A percentile compares a stretch with the other conserved stretches of the same genome.
Conservation (phyloP, 2,888 invertebrate species). For the Axea sp. region DNA sequence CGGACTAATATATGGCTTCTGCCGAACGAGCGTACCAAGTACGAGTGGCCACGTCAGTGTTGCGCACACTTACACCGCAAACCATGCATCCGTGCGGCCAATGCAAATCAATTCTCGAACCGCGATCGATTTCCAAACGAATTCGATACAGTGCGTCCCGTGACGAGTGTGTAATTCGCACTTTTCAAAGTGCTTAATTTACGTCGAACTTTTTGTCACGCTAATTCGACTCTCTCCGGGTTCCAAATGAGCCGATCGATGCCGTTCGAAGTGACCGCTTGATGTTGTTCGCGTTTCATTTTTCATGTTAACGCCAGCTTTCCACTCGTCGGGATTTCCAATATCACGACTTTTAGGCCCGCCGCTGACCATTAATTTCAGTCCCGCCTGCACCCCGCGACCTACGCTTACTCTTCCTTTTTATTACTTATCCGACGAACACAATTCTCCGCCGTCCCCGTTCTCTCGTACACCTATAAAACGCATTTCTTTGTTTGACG, state of each 20-base stretch:
- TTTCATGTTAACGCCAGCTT: slow-evolving; percentile 43
- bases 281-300: slow-evolving; percentile 28
- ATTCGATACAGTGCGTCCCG: slow-evolving; percentile 46
- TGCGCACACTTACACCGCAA: slow-evolving; percentile 15
- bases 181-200: slow-evolving; percentile 27
- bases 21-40: slow-evolving; percentile 67
- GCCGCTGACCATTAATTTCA: slow-evolving; percentile 58
- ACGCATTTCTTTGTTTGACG: slow-evolving; percentile 57
- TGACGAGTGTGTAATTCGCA: slow-evolving; percentile 31
- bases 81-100: slow-evolving; percentile 45
- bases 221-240: slow-evolving; percentile 5
- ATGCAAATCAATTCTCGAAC: slow-evolving; percentile 70
- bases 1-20: slow-evolving; percentile 76
- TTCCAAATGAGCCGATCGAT: slow-evolving; percentile 30
- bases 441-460: slow-evolving; percentile 29
- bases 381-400: slow-evolving; percentile 16
- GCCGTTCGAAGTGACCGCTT: slow-evolving; percentile 2
- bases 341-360: slow-evolving; percentile 57
- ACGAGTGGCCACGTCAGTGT: slow-evolving; percentile 63
- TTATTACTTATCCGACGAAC: slow-evolving; percentile 57
- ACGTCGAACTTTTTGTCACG: slow-evolving; percentile 1
- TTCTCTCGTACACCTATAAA: slow-evolving; percentile 33
- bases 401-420: slow-evolving; percentile 42
- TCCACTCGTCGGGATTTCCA: slow-evolving; percentile 40
- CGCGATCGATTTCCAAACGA: slow-evolving; percentile 53